Evolutionary conservation across 1,140 invertebrate species (phyloP), one percentile per base, ranked within the genome.

Genomic region (Drosophila ficusphila): DNA sequence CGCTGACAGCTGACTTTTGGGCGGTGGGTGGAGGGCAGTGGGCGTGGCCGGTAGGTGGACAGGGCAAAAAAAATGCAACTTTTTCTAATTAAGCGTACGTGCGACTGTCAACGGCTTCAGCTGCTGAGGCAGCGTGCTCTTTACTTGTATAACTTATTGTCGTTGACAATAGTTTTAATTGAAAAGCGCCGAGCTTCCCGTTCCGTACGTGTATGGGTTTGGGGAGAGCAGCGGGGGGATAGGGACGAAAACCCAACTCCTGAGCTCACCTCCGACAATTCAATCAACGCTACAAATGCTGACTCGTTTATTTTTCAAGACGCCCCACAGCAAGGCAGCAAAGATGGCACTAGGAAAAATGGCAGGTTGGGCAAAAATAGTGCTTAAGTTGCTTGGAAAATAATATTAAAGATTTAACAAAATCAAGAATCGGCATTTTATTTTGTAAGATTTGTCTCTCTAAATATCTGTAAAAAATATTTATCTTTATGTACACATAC

Each of bases 61-160:
- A 42, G 46, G 19, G 25, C 31, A n/a, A 18, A 29, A 44, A 52
- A 39, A 52, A 14, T 67, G 62, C 72, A 88, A 70, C 76, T 81
- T 88, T 88, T 88, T 88, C 82, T 88, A 88, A 88, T 88, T 88
- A 88, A 88, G 77, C 82, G 82, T 82, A 88, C 82, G 82, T 88
- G 83, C 69, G 48, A 58, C 82, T 88, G 82, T 88, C 82, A 88
- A 76, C 77, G 61, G 65, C 82, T 70, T 75, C 73, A 82, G 72
- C 38, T 72, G 54, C 64, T 75, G 41, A 62, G 73, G 39, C 53
- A 52, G 67, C 58, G 62, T 47, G 70, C 65, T 79, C 49, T 53
- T 53, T 70, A 53, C 69, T 83, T 81, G 76, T 69, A 72, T 69
- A 86, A 86, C 82, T 86, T 86, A 85, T 86, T 88, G 82, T 75